These are phyloP conservation scores for Manis javanica DNA, from an alignment of 2,797 vertebrate genomes.

Conservation along the genomic window DNA sequence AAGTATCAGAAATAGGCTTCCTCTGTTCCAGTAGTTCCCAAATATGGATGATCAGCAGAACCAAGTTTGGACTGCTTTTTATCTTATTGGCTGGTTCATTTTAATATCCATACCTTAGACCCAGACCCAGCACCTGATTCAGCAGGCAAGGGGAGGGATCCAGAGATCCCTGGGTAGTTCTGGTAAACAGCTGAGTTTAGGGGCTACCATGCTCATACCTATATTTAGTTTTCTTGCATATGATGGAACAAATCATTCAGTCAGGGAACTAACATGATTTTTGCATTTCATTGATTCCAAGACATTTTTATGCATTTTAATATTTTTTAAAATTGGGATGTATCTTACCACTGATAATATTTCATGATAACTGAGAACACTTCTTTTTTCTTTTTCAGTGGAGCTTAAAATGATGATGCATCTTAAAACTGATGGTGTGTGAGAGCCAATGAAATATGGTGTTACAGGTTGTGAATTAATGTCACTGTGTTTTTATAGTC, in stretches of 20 bases:
- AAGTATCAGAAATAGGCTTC: not conserved
- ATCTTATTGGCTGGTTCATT: not conserved
- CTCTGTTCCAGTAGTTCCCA: not conserved
- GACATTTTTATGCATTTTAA: not conserved
- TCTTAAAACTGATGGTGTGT: not conserved
- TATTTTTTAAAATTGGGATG: not conserved
- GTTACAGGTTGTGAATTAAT: not conserved
- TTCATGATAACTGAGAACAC: not conserved
- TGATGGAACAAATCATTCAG: not conserved
- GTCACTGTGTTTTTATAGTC: not conserved
- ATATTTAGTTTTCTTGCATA: not conserved
- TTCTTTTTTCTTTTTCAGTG: not conserved
- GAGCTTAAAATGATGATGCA: not conserved
- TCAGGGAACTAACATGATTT: not conserved
- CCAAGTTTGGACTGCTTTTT: not conserved
- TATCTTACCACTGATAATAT: not conserved
- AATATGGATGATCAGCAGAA: not conserved
- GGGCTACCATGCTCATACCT: not conserved
- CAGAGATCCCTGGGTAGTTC: not conserved
- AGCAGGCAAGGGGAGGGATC: not conserved
- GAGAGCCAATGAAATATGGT: not conserved
- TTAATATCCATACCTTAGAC: not conserved
- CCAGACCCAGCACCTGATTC: not conserved
- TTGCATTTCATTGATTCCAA: not conserved
- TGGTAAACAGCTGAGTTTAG: not conserved